Conservation (phyloP, 92 coral and sea anemone genomes). For the Parazoanthus darwini region DNA sequence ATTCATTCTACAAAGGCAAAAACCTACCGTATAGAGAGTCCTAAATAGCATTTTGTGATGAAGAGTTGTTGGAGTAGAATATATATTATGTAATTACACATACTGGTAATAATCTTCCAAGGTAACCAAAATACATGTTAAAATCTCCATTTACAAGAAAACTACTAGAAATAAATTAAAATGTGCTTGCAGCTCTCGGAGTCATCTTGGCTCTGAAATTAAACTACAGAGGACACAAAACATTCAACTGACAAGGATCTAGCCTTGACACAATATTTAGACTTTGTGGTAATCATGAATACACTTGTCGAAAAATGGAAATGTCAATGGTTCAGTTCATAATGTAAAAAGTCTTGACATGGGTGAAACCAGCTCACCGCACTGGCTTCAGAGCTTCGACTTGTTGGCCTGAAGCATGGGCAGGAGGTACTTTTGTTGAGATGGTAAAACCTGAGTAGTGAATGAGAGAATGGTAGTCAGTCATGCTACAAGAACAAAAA, state of each 20-base stretch:
- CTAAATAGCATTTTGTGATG: too few relatives aligned
- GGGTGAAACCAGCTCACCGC: background rate
- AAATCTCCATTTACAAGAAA: too few relatives aligned
- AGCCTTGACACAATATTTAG: background rate
- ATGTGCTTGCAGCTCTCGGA: too few relatives aligned
- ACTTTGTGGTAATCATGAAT: background rate
- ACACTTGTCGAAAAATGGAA: background rate
- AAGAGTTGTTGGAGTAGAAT: too few relatives aligned
- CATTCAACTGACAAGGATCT: background rate
- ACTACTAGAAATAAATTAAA: too few relatives aligned
- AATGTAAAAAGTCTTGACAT: background rate
- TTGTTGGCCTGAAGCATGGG: conserved; percentile 24
- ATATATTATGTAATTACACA: too few relatives aligned
- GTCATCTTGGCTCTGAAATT: too few relatives aligned
- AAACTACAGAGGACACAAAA: background rate
- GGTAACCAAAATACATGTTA: too few relatives aligned
- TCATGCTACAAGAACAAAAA: background rate
- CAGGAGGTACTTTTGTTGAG: conserved; percentile 8
- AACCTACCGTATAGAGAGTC: too few relatives aligned
- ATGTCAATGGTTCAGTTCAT: background rate
- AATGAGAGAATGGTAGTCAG: background rate
- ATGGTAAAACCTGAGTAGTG: background rate
- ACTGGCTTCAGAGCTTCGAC: conserved; percentile 5
- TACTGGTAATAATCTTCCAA: too few relatives aligned
- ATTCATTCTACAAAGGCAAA: too few relatives aligned